Conservation (phyloP, 2,888 invertebrate species). For the Erynnis tages region DNA sequence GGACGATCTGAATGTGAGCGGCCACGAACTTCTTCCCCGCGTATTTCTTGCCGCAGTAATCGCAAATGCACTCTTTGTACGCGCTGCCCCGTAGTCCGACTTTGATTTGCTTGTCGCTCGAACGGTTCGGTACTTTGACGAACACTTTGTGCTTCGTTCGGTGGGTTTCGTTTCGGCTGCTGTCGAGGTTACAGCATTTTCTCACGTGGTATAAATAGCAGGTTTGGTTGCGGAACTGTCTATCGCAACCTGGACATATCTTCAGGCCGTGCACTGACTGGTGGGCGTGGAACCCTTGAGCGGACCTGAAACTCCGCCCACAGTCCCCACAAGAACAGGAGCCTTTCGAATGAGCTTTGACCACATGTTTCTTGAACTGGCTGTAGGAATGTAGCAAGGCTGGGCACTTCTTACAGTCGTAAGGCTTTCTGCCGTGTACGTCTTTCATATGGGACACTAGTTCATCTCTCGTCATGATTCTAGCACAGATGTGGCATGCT, state of each 20-base stretch:
- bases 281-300: constrained; percentile 56
- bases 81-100: constrained; percentile 60
- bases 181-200: constrained; percentile 55
- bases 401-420: constrained; percentile 60
- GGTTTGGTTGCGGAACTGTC: constrained; percentile 56
- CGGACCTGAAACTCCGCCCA: constrained; percentile 53
- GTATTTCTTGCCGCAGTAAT: constrained; percentile 65
- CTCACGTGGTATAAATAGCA: constrained; percentile 64
- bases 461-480: constrained; percentile 54
- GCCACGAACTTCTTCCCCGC: constrained; percentile 60
- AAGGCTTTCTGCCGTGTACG: constrained; percentile 44
- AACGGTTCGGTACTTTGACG: constrained; percentile 48
- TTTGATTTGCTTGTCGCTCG: constrained; percentile 45
- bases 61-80: constrained; percentile 57
- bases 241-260: constrained; percentile 60
- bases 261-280: constrained; percentile 51
- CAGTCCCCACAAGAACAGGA: constrained; percentile 61
- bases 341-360: constrained; percentile 49
- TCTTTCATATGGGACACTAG: constrained; percentile 50
- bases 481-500: constrained; percentile 61
- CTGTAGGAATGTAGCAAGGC: constrained; percentile 45
- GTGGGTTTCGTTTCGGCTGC: constrained; percentile 39
- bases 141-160: constrained; percentile 47
- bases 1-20: constrained; percentile 70
- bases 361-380: constrained; percentile 45